Evolutionary conservation across 2,888 invertebrate genomes (phyloP).

Genomic region (Cataglyphis rosenhaueri): DNA sequence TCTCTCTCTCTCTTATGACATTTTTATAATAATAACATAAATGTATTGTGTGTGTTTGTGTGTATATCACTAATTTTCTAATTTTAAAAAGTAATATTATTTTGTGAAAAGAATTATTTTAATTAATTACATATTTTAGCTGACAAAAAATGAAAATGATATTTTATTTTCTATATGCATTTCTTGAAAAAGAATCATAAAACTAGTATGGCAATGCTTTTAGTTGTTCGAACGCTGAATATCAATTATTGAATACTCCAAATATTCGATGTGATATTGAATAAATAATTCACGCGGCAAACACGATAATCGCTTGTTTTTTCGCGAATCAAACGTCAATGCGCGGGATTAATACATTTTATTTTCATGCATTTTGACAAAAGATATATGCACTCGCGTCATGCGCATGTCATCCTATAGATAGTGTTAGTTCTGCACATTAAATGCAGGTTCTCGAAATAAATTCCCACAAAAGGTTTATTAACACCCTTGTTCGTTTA

Average conservation of each 20-base stretch:
- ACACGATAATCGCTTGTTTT: slow-evolving; percentile 24
- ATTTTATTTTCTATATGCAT: background rate
- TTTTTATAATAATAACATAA: background rate
- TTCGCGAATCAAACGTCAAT: slow-evolving; percentile 3
- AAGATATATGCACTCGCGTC: slow-evolving; percentile 16
- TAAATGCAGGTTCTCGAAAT: slow-evolving; percentile 37
- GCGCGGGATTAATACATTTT: slow-evolving; percentile 11
- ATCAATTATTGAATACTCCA: background rate
- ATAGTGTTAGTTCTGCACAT: slow-evolving; percentile 1
- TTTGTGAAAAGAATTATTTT: background rate
- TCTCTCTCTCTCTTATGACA: background rate
- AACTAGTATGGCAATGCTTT: background rate
- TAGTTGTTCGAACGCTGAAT: background rate
- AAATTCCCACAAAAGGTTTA: slow-evolving; percentile 36
- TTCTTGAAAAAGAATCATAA: background rate
- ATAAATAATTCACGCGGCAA: slow-evolving; percentile 25
- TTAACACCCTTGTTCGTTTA: slow-evolving; percentile 24
- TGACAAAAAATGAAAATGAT: background rate
- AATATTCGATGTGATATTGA: background rate
- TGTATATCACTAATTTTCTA: background rate
- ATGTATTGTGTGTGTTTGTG: background rate
- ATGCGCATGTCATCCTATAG: slow-evolving; percentile 2
- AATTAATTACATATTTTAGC: background rate
- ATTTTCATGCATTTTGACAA: slow-evolving; percentile 18
- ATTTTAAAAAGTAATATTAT: slow-evolving; percentile 17